Percentiles rank a stretch among this genome's conserved stretches.
Conservation (phyloP, 2,888 invertebrate species). For the Scelioninae gen. 2 region DNA sequence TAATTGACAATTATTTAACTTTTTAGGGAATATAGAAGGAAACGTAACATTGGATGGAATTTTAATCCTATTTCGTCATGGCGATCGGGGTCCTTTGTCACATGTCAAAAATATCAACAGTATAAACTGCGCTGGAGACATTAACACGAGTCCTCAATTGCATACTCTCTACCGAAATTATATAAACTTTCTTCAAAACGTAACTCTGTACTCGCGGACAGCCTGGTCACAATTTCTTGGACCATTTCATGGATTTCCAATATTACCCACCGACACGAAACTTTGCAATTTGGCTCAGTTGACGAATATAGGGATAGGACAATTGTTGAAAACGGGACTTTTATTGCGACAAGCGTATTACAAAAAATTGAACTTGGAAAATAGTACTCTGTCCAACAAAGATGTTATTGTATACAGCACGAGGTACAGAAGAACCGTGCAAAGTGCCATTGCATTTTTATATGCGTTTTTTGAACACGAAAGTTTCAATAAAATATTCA, state of each 20-base stretch:
- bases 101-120: slow-evolving; percentile 87
- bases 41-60: slow-evolving; percentile 83
- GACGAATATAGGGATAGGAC: slow-evolving; percentile 88
- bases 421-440: slow-evolving; percentile 91
- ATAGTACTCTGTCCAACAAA: slow-evolving; percentile 75
- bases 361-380: slow-evolving; percentile 75
- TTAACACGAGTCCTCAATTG: slow-evolving; percentile 65
- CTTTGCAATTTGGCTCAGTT: slow-evolving; percentile 91
- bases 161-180: slow-evolving; percentile 69
- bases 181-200: slow-evolving; percentile 69
- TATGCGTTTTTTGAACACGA: slow-evolving; percentile 84
- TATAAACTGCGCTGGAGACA: slow-evolving; percentile 84
- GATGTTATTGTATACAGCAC: slow-evolving; percentile 87
- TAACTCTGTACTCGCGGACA: slow-evolving; percentile 68
- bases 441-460: slow-evolving; percentile 89
- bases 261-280: slow-evolving; percentile 81
- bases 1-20: not conserved
- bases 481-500: slow-evolving; percentile 77
- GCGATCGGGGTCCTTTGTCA: slow-evolving; percentile 91
- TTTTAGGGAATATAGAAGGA: slow-evolving; percentile 76
- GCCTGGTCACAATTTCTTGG: slow-evolving; percentile 86
- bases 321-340: slow-evolving; percentile 87
- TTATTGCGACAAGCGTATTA: slow-evolving; percentile 80
- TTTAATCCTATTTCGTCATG: slow-evolving; percentile 88
- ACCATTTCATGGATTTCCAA: slow-evolving; percentile 90